phyloP scores from a whole-genome alignment of 2,797 vertebrate species.

The Acridotheres tristis region DNA sequence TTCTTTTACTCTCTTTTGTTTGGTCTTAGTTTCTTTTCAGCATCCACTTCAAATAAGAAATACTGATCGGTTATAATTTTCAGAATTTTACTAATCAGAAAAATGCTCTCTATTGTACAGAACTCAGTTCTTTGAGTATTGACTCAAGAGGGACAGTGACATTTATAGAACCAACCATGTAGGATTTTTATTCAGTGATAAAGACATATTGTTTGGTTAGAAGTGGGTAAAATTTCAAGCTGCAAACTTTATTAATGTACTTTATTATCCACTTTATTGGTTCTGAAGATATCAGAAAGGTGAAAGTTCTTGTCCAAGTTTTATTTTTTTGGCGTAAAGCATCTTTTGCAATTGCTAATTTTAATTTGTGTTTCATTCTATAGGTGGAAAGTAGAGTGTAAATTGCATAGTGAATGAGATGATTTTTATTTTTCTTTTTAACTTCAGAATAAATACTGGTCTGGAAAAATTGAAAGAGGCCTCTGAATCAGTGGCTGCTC shows the following conservation, averaged over 20 bases:
- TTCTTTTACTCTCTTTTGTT: neutral
- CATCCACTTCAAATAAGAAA: neutral
- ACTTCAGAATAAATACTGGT: slow-evolving; percentile 91
- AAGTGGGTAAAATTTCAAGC: neutral
- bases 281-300: neutral
- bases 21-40: neutral
- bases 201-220: neutral
- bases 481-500: slow-evolving; percentile 87
- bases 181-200: neutral
- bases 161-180: neutral
- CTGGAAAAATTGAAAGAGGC: slow-evolving; percentile 95
- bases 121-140: neutral
- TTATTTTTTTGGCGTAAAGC: neutral
- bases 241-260: neutral
- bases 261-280: neutral
- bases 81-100: neutral
- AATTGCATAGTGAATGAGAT: neutral
- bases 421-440: neutral
- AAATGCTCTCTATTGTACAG: neutral
- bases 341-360: neutral
- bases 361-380: neutral
- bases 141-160: neutral
- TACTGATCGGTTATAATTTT: neutral
- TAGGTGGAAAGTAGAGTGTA: neutral
- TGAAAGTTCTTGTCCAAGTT: neutral